Base-by-base conservation (phyloP, 2,888 invertebrate species). In the Parapristionchus giblindavisi region DNA sequence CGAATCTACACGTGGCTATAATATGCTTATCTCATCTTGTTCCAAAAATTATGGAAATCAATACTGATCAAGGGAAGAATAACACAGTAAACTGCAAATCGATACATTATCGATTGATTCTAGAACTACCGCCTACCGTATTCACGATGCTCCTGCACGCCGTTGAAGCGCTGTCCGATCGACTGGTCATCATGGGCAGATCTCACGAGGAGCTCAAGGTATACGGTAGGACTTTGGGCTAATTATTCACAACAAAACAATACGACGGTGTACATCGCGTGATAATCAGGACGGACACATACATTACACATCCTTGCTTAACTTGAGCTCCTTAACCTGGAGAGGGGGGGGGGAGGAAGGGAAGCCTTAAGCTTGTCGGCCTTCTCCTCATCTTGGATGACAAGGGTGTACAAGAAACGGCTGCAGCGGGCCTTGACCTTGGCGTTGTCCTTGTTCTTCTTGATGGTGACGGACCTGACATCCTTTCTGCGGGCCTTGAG, bases 341-440 rank as follows among this genome's bases (percentile, higher is more conserved):
- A 85, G 81, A 32, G 90, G 90, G n/a, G n/a, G n/a, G n/a, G n/a
- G 83, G 98, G 98, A 65, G 98, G 98, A 85, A 99, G 91, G 60
- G 97, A 97, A 90, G 97, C 97, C 89, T 97, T 96, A 73, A 98
- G 91, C 90, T 99, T 98, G 89, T 98, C 98, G 21, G 98, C 98
- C 92, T 99, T 99, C 90, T 98, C 98, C 89, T 94, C 94, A 90
- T 99, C 98, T 1, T 93, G 93, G 87, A 98, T 96, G 72, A 97
- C 97, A 79, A 99, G 91, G 29, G 98, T 99, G 91, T 98, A 99
- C 77, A 99, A 91, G 91, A 95, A 99, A 84, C 96, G 92, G 17
- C 95, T 96, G 91, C 98, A 99, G 77, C 98, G 93, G 78, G 99
- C 96, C 91, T 99, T 99, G 92, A 99, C 99, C 91, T 99, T 99